Base-by-base conservation (phyloP, 2,797 vertebrate species). In the Sorex maritimensis region DNA sequence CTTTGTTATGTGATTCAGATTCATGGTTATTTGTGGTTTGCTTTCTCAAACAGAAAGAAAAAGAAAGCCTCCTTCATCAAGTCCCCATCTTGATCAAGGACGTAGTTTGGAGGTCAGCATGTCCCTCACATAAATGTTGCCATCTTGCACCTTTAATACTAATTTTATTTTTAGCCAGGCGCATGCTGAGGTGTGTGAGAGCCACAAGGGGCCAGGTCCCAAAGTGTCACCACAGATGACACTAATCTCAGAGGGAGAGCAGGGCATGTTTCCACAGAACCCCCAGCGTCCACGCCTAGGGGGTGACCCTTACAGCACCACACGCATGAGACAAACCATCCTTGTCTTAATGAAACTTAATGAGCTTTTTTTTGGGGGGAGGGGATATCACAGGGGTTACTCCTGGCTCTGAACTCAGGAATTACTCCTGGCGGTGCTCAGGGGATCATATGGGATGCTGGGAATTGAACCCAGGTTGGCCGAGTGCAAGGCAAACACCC, bases 241-340 rank as follows among this genome's bases (percentile, higher is more conserved):
- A 12, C 8, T 68, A 0, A 28, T 19, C 15, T n/a, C 52, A 10
- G 11, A 87, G 21, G 30, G 41, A 44, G 41, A 5, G 41, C 41
- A 44, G 41, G 41, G 41, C 41, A n/a, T 23, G 1, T 69, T 23
- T 77, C 3, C 13, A 2, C 13, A 7, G 61, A 23, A 44, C 6
- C 4, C 0, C 3, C 23, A 21, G 69, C 2, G 19, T n/a, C 52
- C n/a, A 49, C 21, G 1, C 11, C 21, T 8, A 15, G 61, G 11
- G 52, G 38, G 52, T 4, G 38, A 8, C 15, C 71, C 30, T 0
- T 0, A 23, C 3, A 24, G 44, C 19, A 9, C 44, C 13, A 1
- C 26, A 61, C 12, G 28, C 0, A 0, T 3, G 8, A 5, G 5
- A 46, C 14, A 44, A n/a, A 13, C 17, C 1, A n/a, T 8, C 28